Evolutionary conservation across 2,888 invertebrate species (phyloP), one percentile per base, ranked within the genome.

Genomic region (Calliopum simillimum): DNA sequence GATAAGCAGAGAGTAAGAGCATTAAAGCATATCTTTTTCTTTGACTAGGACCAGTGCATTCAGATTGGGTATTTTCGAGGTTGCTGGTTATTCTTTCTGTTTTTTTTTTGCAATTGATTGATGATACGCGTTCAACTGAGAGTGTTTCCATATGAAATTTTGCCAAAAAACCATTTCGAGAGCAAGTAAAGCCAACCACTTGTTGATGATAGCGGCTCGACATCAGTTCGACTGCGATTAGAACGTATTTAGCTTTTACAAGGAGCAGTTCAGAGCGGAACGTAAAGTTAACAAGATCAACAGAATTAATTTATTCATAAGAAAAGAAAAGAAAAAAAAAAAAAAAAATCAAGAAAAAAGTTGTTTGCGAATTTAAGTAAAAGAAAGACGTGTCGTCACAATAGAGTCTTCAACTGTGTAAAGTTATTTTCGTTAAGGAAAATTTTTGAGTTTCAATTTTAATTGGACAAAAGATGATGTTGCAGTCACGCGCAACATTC

Each of bases 201-300:
- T 44, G 14, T 43, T 43, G 23, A 53, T 73, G 76, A 76, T 76
- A 77, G 75, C 76, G 74, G 76, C 76, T 76, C 75, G 74, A 69
- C 73, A 67, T n/a, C 58, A 58, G 46, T 49, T 64, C 64, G 58
- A 58, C 49, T 55, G 63, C 68, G 68, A 73, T 81, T 75, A 83
- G 82, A 83, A 81, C 73, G 78, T 72, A 78, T 78, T 75, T 68
- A 80, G 75, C 76, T 72, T 77, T 82, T 77, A 76, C 71, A 74
- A 79, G 75, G 76, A 76, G 73, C 82, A 78, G 82, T 79, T 79
- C 79, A 75, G 63, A 67, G 51, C 71, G 74, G 62, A 56, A 65
- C 33, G 64, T 11, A 63, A 16, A 44, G 16, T 12, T 11, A 49
- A 14, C 33, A 21, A 61, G 61, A 43, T 41, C 13, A n/a, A n/a